A percentile compares a stretch with the other conserved stretches of the same genome.
Conservation (phyloP, 1,140 invertebrate species). For the Sweltsa coloradensis region DNA sequence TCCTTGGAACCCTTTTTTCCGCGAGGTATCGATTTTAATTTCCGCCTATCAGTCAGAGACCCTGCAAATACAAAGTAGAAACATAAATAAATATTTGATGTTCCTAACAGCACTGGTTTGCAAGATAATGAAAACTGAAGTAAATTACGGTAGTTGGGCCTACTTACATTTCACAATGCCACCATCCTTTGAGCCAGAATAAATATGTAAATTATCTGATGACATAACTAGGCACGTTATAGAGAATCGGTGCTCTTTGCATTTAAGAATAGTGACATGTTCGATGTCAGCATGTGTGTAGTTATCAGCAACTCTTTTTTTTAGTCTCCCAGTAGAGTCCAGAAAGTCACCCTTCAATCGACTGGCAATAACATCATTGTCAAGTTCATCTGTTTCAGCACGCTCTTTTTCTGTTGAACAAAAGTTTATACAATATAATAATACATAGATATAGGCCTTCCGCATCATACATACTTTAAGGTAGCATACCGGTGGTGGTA, state of each 20-base stretch:
- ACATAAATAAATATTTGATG: not conserved
- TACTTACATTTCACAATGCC: slow-evolving; percentile 71
- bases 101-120: not conserved
- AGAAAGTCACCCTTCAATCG: slow-evolving; percentile 71
- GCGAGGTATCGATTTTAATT: slow-evolving; percentile 27
- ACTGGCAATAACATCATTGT: slow-evolving; percentile 51
- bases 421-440: too few species aligned
- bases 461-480: too few species aligned
- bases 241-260: slow-evolving; percentile 61
- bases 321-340: slow-evolving; percentile 68
- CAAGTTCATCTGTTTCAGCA: slow-evolving; percentile 48
- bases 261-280: slow-evolving; percentile 39
- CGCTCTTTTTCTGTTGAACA: slow-evolving; percentile 47
- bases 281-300: slow-evolving; percentile 37
- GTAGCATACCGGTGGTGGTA: too few species aligned
- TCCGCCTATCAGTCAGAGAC: slow-evolving; percentile 36
- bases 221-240: slow-evolving; percentile 75
- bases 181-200: slow-evolving; percentile 79
- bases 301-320: slow-evolving; percentile 55
- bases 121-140: slow-evolving; percentile 2
- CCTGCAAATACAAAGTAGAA: slow-evolving; percentile 26
- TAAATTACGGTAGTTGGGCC: not conserved
- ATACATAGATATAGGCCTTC: too few species aligned
- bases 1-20: slow-evolving; percentile 16
- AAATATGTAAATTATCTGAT: slow-evolving; percentile 58